A percentile compares a stretch with the other conserved stretches of the same genome.
phyloP scores from a whole-genome alignment of 1,140 invertebrate species.

The Pogonomyrmex barbatus region DNA sequence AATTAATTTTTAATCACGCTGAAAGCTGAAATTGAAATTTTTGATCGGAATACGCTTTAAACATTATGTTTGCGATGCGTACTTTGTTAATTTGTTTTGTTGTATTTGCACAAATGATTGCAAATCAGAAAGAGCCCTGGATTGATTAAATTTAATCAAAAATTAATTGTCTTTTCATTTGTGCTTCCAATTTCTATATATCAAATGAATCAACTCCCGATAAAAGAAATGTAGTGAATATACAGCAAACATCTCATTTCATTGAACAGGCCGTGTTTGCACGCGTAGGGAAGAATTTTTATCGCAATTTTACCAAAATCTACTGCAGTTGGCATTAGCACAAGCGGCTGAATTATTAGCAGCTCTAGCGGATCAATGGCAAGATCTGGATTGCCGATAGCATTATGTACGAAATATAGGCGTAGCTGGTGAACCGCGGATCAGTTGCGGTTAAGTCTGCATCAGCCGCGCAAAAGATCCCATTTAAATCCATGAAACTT shows the following conservation, averaged over 20 bases:
- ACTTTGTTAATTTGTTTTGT: slow-evolving; percentile 29
- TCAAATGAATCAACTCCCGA: neutral
- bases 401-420: slow-evolving; percentile 71
- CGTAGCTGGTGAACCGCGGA: slow-evolving; percentile 73
- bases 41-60: neutral
- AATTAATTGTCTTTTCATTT: slow-evolving; percentile 37
- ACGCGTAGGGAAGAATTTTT: neutral
- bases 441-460: slow-evolving; percentile 69
- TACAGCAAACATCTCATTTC: neutral
- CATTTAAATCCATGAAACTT: slow-evolving; percentile 71
- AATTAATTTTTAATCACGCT: slow-evolving; percentile 58
- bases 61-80: neutral
- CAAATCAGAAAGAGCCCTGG: slow-evolving; percentile 15
- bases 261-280: neutral
- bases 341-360: slow-evolving; percentile 40
- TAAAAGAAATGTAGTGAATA: slow-evolving; percentile 8
- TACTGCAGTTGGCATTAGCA: neutral
- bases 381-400: slow-evolving; percentile 44
- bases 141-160: slow-evolving; percentile 42
- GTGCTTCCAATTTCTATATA: slow-evolving; percentile 9
- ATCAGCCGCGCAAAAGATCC: slow-evolving; percentile 71
- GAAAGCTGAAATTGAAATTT: slow-evolving; percentile 42
- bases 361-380: slow-evolving; percentile 12
- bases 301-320: slow-evolving; percentile 13
- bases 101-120: slow-evolving; percentile 36